Percentiles rank a stretch among this genome's conserved stretches.
phyloP scores from a whole-genome alignment of 2,113 vertebrate genomes.

The Bubo blakistoni region DNA sequence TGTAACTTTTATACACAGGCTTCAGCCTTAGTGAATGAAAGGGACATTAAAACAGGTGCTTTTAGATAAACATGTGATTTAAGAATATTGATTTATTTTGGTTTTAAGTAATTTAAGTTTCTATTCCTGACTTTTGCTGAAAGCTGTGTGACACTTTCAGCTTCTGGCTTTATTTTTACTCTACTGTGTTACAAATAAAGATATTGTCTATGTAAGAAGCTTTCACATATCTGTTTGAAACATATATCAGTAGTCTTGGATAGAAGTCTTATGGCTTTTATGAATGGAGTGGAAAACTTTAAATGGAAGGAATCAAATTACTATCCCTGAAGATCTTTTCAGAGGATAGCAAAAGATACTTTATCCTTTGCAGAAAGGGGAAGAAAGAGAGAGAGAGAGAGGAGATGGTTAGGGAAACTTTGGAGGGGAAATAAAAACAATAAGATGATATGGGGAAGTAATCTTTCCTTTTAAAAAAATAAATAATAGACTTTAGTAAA shows the following conservation, averaged over 20 bases:
- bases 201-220: background rate
- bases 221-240: background rate
- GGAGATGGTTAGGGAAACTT: background rate
- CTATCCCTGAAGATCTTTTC: background rate
- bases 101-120: background rate
- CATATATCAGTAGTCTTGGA: background rate
- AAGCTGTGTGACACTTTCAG: background rate
- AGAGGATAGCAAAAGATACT: background rate
- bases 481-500: background rate
- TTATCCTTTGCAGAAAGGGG: background rate
- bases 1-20: background rate
- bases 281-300: background rate
- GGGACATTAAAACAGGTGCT: background rate
- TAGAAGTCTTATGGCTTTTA: background rate
- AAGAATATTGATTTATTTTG: background rate
- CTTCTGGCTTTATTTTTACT: background rate
- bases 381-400: background rate
- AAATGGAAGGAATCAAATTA: background rate
- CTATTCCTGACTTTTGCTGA: background rate
- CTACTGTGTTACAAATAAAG: background rate
- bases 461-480: background rate
- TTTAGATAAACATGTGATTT: background rate
- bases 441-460: background rate
- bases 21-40: background rate
- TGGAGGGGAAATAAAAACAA: fast-evolving